phyloP scores from a whole-genome alignment of 2,888 invertebrate genomes.

The Onchidella celtica region DNA sequence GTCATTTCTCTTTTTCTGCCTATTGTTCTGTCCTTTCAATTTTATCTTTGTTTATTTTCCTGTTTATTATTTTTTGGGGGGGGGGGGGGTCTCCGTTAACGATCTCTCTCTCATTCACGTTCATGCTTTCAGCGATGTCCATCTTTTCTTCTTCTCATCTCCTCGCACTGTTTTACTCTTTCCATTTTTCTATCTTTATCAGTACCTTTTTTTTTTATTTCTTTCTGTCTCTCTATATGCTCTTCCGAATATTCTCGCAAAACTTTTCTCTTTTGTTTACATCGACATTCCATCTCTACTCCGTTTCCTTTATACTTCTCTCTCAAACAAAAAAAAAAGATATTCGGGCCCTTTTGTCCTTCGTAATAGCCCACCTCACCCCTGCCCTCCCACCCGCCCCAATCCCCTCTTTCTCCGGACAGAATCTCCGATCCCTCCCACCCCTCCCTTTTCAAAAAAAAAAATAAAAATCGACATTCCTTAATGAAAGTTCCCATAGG shows the following conservation, averaged over 20 bases:
- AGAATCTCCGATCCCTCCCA: neutral
- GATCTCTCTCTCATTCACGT: no score
- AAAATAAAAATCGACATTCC: no score
- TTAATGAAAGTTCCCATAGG: neutral
- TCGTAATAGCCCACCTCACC: neutral
- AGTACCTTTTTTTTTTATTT: neutral
- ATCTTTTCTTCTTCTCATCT: slow-evolving; percentile 24
- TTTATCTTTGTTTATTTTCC: no score
- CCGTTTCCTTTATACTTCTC: no score
- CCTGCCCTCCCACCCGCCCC: neutral
- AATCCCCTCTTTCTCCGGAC: neutral
- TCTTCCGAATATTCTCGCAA: neutral
- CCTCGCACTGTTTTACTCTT: neutral
- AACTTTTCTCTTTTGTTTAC: neutral
- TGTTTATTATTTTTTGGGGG: no score
- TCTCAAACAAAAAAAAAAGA: no score
- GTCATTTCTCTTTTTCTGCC: neutral
- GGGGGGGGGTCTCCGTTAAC: no score
- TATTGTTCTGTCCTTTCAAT: neutral
- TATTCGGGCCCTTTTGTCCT: no score
- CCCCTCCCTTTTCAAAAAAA: no score
- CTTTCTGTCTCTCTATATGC: neutral
- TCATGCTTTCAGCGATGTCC: no score
- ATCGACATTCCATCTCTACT: neutral
- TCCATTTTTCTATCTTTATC: neutral